Evolutionary conservation across 2,888 invertebrate genomes (phyloP).

Genomic region (Eudemis profundana): DNA sequence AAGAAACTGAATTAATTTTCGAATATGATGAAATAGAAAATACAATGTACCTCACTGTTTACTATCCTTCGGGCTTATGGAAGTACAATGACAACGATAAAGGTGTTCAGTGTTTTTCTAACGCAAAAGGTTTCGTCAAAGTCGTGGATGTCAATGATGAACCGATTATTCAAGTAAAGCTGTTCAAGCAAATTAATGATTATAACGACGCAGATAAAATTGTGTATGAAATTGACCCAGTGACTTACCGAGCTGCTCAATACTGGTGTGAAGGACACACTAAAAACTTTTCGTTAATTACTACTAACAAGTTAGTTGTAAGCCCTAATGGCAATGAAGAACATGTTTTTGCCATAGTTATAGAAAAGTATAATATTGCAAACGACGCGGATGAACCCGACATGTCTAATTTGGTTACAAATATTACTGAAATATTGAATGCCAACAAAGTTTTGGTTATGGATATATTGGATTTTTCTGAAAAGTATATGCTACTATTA

Average conservation of each 20-base stretch:
- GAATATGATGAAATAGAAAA: conserved; percentile 65
- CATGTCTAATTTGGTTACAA: conserved; percentile 53
- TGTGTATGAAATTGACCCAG: conserved; percentile 81
- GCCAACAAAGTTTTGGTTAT: conserved; percentile 82
- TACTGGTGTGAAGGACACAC: conserved; percentile 89
- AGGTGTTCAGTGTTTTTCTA: conserved; percentile 86
- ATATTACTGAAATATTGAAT: conserved; percentile 60
- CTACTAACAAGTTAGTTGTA: conserved; percentile 81
- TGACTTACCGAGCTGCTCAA: conserved; percentile 83
- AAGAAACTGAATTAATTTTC: conserved; percentile 67
- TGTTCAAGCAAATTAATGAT: conserved; percentile 37
- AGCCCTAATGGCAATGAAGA: conserved; percentile 69
- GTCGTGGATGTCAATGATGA: conserved; percentile 73
- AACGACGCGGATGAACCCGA: conserved; percentile 54
- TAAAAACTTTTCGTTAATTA: conserved; percentile 76
- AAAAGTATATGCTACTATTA: conserved; percentile 64
- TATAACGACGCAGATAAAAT: conserved; percentile 61
- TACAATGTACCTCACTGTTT: conserved; percentile 79
- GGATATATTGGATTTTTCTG: conserved; percentile 75
- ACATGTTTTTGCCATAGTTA: conserved; percentile 72
- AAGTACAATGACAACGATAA: conserved; percentile 71
- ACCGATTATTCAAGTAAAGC: conserved; percentile 55
- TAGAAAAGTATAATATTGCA: conserved; percentile 57
- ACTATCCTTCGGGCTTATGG: conserved; percentile 84
- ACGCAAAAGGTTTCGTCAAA: conserved; percentile 81